Evolutionary conservation across 2,797 vertebrate genomes (phyloP).

Genomic region (Chaenodraco wilsoni): DNA sequence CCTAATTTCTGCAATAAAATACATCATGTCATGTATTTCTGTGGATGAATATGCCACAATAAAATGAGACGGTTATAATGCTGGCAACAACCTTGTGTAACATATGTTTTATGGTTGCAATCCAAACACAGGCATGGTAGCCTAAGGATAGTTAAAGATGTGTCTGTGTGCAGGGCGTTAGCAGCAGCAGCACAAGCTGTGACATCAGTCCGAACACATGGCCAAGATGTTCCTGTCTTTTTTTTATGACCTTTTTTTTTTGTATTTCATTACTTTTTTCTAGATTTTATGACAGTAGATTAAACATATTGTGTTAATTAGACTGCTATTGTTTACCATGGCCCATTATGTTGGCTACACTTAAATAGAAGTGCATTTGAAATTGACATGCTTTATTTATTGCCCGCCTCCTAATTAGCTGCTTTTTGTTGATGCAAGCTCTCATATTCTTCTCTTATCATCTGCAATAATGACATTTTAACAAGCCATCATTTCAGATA

Average conservation of each 20-base stretch:
- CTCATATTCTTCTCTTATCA: constrained; percentile 1
- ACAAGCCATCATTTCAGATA: background rate
- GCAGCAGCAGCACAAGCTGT: constrained; percentile 16
- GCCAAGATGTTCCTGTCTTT: constrained; percentile 1
- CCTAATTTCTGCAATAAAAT: constrained; percentile 55
- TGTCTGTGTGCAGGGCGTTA: constrained; percentile 8
- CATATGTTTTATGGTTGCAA: constrained; percentile 48
- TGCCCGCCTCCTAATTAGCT: constrained; percentile 31
- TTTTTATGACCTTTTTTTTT: constrained; percentile 4
- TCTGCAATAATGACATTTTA: constrained; percentile 17
- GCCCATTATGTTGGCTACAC: constrained; percentile 11
- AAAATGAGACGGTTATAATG: constrained; percentile 43
- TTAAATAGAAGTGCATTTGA: constrained; percentile 27
- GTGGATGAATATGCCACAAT: constrained; percentile 40
- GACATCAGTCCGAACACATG: background rate
- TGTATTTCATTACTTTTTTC: constrained; percentile 1
- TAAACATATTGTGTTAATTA: constrained; percentile 27
- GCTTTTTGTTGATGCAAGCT: background rate
- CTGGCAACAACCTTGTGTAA: constrained; percentile 31
- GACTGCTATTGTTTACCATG: constrained; percentile 15
- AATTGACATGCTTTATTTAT: constrained; percentile 37
- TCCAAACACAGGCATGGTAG: constrained; percentile 34
- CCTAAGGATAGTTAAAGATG: constrained; percentile 33
- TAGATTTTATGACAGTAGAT: constrained; percentile 6
- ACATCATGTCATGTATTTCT: constrained; percentile 37